Evolutionary conservation across 1,140 invertebrate species (phyloP), one percentile per base, ranked within the genome.

Genomic region (Drosophila persimilis): DNA sequence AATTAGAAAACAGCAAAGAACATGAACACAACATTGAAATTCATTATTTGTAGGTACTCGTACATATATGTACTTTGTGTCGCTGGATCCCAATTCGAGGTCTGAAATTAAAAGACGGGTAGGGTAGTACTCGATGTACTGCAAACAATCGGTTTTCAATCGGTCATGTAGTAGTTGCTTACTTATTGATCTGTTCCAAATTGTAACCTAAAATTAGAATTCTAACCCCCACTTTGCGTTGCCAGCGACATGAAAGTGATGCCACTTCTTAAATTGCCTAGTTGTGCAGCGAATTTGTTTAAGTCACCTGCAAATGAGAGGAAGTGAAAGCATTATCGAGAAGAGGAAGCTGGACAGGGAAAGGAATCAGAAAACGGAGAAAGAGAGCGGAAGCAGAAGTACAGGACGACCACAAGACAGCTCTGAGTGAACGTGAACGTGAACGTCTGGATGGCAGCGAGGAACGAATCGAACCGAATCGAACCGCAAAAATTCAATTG

Each of bases 401-500:
- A 22, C 44, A 29, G 59, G 22, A 46, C 44, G 46, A 52, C 24
- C 24, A 22, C 26, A 31, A 26, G 15, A 11, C 24, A 26, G 35
- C 35, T 39, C 35, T 39, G 35, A 39, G 35, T 39, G 35, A 39
- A 39, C 35, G 35, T 39, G 35, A 39, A 39, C 35, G 35, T 39
- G 35, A 39, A 39, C 11, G 35, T 39, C 35, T 39, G 35, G 35
- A 4, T n/a, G 9, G 1, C 31, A 43, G 8, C 11, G 47, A 51
- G 22, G 22, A 45, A n/a, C 13, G 56, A 44, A 35, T 55, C 44
- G 44, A 53, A 45, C 20, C 22, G 26, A 13, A 55, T 39, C 45
- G 52, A 56, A 73, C 80, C 80, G 57, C 80, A 85, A 80, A 70
- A 77, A 80, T 84, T 63, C 80, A 77, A 85, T 84, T 85, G 62